A percentile compares a stretch with the other conserved stretches of the same genome.
Evolutionary conservation across 2,113 vertebrate species (phyloP).

Genomic region (Callipepla squamata): DNA sequence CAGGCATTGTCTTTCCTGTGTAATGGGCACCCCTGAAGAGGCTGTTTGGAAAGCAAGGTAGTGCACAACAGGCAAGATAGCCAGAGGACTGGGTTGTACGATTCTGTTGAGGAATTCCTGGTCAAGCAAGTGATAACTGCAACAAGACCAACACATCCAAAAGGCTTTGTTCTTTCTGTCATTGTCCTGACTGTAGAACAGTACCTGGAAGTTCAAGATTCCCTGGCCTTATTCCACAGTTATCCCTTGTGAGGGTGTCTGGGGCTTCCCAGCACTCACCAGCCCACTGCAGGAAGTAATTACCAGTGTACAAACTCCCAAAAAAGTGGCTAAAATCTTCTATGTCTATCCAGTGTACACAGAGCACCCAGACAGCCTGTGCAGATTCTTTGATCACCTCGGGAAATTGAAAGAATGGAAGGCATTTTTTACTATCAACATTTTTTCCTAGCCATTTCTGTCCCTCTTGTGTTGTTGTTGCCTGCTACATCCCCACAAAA

Average conservation of each 20-base stretch:
- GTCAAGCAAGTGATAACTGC: neutral
- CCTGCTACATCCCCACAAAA: neutral
- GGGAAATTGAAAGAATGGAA: neutral
- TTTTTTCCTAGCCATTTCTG: neutral
- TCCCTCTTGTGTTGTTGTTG: neutral
- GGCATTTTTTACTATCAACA: neutral
- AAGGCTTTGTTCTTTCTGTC: neutral
- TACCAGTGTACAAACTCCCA: neutral
- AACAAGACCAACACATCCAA: neutral
- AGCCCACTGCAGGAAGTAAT: neutral
- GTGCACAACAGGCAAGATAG: neutral
- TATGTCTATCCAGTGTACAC: neutral
- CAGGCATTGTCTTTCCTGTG: neutral
- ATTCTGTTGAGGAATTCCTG: neutral
- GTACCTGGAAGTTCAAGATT: neutral
- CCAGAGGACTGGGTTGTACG: fast-evolving
- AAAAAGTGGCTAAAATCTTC: neutral
- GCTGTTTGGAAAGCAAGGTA: neutral
- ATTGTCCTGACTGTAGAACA: neutral
- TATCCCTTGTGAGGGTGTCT: too few relatives aligned
- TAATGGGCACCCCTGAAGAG: neutral
- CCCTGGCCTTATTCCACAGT: neutral
- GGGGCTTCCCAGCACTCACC: neutral
- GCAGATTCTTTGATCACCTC: neutral
- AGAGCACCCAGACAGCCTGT: neutral